Percentiles rank a stretch among this genome's conserved stretches.
Conservation (phyloP, 2,797 vertebrate species). For the Acanthurus tractus region DNA sequence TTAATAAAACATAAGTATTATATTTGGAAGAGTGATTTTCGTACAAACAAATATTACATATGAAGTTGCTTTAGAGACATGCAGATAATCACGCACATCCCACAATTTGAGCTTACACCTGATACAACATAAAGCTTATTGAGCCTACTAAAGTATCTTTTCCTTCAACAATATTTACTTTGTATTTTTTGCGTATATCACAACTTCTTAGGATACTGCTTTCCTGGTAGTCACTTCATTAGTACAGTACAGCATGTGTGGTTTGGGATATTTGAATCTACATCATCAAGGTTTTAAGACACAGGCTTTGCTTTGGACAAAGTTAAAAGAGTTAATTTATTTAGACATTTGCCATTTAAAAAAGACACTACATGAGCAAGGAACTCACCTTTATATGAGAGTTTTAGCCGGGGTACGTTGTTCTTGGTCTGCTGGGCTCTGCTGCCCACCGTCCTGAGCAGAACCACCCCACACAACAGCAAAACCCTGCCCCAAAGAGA, state of each 20-base stretch:
- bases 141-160: constrained; percentile 16
- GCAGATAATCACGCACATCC: neutral
- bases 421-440: constrained; percentile 89
- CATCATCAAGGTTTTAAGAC: neutral
- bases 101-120: neutral
- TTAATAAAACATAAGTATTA: constrained; percentile 5
- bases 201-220: constrained; percentile 2
- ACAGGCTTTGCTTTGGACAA: neutral
- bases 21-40: neutral
- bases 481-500: constrained; percentile 87
- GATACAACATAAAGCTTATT: constrained; percentile 8
- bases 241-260: neutral
- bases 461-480: constrained; percentile 88
- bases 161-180: constrained; percentile 7
- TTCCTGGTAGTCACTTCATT: neutral
- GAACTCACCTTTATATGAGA: constrained; percentile 94
- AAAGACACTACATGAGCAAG: constrained; percentile 10
- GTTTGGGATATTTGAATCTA: neutral
- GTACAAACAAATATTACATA: neutral
- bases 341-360: neutral
- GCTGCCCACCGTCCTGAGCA: constrained; percentile 77
- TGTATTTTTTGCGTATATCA: constrained; percentile 12
- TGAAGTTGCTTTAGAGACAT: neutral
- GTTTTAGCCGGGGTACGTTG: constrained; percentile 93
- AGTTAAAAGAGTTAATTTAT: neutral